Evolutionary conservation across 2,888 invertebrate species (phyloP), one percentile per base, ranked within the genome.

Genomic region (Nasonia oneida): DNA sequence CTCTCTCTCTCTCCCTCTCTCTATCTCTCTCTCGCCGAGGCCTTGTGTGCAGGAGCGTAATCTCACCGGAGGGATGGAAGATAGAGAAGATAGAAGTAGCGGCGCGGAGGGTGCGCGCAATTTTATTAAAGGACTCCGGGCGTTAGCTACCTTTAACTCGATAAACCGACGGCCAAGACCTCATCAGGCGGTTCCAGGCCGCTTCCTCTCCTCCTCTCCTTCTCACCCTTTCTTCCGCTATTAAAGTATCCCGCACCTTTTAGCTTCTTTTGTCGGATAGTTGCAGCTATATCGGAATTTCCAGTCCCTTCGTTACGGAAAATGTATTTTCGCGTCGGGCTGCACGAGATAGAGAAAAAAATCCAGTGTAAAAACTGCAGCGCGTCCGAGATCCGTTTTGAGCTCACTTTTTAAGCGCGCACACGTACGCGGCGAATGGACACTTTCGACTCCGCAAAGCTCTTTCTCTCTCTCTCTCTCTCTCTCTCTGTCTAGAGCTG

Each of bases 91-190:
- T 18, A 76, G 47, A 50, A 8, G 42, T 50, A 47, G 53, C 18
- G 14, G 53, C 18, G 29, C 23, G 4, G 23, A 50, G 53, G 61
- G 77, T n/a, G 23, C 23, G 64, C 39, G 53, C 50, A 81, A 42
- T 74, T 74, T 81, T 81, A 74, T 81, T 81, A 81, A 81, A 37
- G 61, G 23, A 74, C 39, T 15, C 67, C 15, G 67, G 64, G 75
- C 42, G 53, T 42, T 57, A 74, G 74, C 61, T 50, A 37, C 74
- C 61, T 73, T 74, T 67, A 67, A 82, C 67, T 70, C 53, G 57
- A 70, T 83, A 77, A 71, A 71, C 70, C 71, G 78, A 83, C 61
- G 39, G 42, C 71, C 75, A 14, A 37, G 29, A 2, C 67, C 67
- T 67, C 67, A 67, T 67, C 67, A 61, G 39, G 18, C 57, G 33